A percentile compares a stretch with the other conserved stretches of the same genome.
These are phyloP conservation scores for Nebria ingens DNA, from an alignment of 1,140 invertebrate genomes.

Conservation along the genomic window DNA sequence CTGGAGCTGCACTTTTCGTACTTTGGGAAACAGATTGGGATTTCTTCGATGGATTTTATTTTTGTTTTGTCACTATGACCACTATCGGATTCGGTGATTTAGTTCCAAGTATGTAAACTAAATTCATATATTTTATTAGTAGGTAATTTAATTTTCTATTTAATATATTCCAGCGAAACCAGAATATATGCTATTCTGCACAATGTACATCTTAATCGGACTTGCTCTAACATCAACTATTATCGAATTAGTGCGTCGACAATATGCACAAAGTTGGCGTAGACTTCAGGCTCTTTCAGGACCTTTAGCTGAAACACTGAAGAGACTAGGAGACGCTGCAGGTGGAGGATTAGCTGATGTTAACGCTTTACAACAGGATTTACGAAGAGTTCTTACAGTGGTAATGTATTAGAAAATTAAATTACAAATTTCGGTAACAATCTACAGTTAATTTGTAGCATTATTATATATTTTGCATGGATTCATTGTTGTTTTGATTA, in stretches of 20 bases:
- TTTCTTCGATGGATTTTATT: conserved; percentile 89
- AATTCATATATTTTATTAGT: not conserved
- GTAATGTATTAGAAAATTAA: too few relatives aligned
- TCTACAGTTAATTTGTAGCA: too few relatives aligned
- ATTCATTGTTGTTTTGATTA: too few relatives aligned
- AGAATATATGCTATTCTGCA: conserved; percentile 81
- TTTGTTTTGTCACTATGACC: conserved; percentile 91
- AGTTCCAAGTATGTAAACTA: conserved; percentile 62
- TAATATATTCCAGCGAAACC: conserved; percentile 52
- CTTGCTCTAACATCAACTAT: conserved; percentile 90
- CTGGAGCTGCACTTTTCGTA: conserved; percentile 59
- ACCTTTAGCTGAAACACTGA: conserved; percentile 65
- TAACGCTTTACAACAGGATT: conserved; percentile 53
- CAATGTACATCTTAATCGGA: conserved; percentile 86
- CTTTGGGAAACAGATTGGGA: conserved; percentile 78
- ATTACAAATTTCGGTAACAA: too few relatives aligned
- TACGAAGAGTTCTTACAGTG: conserved; percentile 52
- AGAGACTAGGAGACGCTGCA: conserved; percentile 61
- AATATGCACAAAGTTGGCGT: conserved; percentile 78
- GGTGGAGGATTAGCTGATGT: conserved; percentile 51
- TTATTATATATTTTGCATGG: too few relatives aligned
- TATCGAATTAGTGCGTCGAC: conserved; percentile 75
- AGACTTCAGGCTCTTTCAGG: conserved; percentile 65
- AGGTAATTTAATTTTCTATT: not conserved
- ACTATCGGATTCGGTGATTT: conserved; percentile 90